Conservation (phyloP, 2,888 invertebrate species). For the Dryobotodes eremita region DNA sequence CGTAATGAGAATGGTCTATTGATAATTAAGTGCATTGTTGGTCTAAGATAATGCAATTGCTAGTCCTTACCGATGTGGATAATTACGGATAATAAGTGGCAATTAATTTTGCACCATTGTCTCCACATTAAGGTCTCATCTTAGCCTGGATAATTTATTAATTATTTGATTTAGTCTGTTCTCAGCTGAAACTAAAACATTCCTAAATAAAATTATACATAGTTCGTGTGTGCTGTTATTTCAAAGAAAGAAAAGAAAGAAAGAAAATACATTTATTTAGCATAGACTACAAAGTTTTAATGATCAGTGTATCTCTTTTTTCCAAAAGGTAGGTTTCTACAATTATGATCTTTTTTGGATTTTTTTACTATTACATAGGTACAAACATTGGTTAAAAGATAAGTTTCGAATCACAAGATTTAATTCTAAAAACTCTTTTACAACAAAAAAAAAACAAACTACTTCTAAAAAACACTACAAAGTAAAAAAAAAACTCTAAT, state of each 20-base stretch:
- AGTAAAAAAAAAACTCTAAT: too few species aligned
- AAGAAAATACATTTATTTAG: too few species aligned
- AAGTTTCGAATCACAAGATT: background rate
- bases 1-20: conserved; percentile 1
- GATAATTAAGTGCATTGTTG: conserved; percentile 32
- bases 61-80: conserved; percentile 1
- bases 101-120: conserved; percentile 45
- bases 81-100: conserved; percentile 19
- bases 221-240: background rate
- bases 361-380: background rate
- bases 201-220: background rate
- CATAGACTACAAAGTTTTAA: too few species aligned
- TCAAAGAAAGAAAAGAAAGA: too few species aligned
- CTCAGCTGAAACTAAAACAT: background rate
- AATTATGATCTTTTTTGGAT: too few species aligned
- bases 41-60: conserved; percentile 17
- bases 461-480: too few species aligned
- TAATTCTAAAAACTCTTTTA: background rate
- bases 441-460: too few species aligned
- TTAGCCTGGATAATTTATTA: background rate
- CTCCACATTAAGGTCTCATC: background rate
- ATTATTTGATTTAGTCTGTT: background rate
- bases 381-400: background rate
- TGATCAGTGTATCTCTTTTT: background rate
- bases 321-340: background rate